phyloP scores from a whole-genome alignment of 2,797 vertebrate genomes.

The Salarias fasciatus region DNA sequence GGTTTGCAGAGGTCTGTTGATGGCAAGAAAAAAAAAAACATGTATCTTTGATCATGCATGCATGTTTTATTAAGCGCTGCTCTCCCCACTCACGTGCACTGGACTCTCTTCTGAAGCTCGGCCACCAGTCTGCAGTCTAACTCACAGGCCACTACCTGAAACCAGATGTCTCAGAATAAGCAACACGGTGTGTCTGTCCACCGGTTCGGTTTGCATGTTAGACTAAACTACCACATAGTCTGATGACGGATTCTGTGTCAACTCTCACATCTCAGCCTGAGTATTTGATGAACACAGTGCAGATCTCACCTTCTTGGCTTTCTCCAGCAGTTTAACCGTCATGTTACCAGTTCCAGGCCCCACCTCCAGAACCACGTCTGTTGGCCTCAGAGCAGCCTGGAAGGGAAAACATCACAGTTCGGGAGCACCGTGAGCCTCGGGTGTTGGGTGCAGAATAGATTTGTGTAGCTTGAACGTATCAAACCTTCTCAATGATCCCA shows the following conservation, averaged over 20 bases:
- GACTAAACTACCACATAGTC: not conserved
- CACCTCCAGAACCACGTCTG: constrained; percentile 95
- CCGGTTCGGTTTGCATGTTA: too few relatives aligned
- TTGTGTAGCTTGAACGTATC: not conserved
- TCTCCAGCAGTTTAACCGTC: constrained; percentile 97
- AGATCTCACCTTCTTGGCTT: constrained; percentile 90
- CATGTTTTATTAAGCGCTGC: too few relatives aligned
- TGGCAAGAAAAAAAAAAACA: constrained; percentile 64
- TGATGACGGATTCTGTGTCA: not conserved
- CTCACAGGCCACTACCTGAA: constrained; percentile 97
- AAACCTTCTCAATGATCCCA: constrained; percentile 95
- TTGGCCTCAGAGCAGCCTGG: constrained; percentile 94
- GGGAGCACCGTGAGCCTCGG: not conserved
- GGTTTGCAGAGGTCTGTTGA: constrained; percentile 87
- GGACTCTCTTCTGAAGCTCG: constrained; percentile 98
- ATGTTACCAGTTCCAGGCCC: constrained; percentile 98
- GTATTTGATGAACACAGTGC: not conserved
- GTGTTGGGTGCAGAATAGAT: too few relatives aligned
- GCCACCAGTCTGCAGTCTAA: constrained; percentile 94
- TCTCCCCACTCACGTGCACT: constrained; percentile 91
- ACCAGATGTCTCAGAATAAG: not conserved
- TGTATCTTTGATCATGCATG: not conserved
- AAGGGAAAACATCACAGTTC: constrained; percentile 12
- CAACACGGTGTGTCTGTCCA: too few relatives aligned
- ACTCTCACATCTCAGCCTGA: not conserved